These are phyloP conservation scores for Otus sunia DNA, from an alignment of 2,113 vertebrate genomes.

Conservation along the genomic window DNA sequence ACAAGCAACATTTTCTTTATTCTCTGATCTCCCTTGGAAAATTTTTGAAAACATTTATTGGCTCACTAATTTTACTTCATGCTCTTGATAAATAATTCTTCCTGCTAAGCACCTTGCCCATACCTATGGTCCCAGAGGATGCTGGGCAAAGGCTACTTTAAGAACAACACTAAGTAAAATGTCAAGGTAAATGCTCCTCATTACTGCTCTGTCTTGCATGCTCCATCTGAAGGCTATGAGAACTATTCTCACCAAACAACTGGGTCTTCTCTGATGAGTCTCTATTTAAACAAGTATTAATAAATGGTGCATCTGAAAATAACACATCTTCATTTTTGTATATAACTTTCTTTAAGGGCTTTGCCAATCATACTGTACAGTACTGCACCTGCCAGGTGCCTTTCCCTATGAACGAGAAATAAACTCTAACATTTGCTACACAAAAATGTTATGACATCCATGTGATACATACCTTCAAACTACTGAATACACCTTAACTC, in stretches of 20 bases:
- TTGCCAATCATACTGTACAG: not conserved
- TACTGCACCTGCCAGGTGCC: not conserved
- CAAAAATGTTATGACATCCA: not conserved
- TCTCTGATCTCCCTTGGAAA: not conserved
- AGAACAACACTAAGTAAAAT: not conserved
- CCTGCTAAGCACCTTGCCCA: not conserved
- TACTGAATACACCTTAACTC: not conserved
- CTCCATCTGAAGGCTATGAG: not conserved
- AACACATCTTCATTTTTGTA: not conserved
- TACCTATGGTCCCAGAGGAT: not conserved
- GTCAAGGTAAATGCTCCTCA: not conserved
- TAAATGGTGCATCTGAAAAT: not conserved
- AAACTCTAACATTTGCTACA: not conserved
- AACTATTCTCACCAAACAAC: not conserved
- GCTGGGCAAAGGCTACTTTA: not conserved
- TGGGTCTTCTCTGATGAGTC: not conserved
- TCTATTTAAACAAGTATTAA: not conserved
- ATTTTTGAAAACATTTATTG: not conserved
- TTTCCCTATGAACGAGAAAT: not conserved
- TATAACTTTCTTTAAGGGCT: not conserved
- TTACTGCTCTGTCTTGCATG: not conserved
- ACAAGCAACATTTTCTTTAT: not conserved
- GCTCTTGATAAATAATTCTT: not conserved
- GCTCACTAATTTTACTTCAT: not conserved
- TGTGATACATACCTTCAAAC: not conserved